These are phyloP conservation scores for Sinocyclocheilus maitianheensis DNA, from an alignment of 2,113 vertebrate genomes.

Conservation along the genomic window DNA sequence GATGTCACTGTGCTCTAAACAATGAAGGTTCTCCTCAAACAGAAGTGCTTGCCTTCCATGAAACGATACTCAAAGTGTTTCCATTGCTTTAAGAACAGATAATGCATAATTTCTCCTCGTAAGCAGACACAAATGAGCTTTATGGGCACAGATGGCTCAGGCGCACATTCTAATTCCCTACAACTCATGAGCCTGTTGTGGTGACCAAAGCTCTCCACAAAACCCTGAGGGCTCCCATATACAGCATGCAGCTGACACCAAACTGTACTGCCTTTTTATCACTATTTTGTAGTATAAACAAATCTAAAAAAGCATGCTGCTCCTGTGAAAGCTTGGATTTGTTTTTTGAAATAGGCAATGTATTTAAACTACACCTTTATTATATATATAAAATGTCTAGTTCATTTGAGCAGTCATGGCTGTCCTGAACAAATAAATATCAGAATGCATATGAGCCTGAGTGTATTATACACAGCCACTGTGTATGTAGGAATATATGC, in stretches of 20 bases:
- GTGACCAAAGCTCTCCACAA: slow-evolving; percentile 34
- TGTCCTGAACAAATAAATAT: background rate
- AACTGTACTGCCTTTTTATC: background rate
- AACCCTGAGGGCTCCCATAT: background rate
- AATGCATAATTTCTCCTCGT: slow-evolving; percentile 67
- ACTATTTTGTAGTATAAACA: background rate
- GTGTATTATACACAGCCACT: too few species aligned
- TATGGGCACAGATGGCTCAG: slow-evolving; percentile 65
- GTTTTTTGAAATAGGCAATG: background rate
- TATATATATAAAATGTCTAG: background rate
- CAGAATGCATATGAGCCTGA: background rate
- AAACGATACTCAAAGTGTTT: slow-evolving; percentile 33
- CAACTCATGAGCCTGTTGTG: background rate
- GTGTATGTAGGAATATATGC: too few species aligned
- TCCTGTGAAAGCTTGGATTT: background rate
- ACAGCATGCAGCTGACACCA: background rate
- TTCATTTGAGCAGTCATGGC: background rate
- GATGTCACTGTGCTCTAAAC: background rate
- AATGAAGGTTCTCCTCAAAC: background rate
- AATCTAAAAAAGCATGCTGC: background rate
- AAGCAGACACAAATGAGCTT: slow-evolving; percentile 75
- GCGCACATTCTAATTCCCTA: slow-evolving; percentile 58
- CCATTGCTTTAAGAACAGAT: slow-evolving; percentile 60
- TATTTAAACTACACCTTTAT: background rate
- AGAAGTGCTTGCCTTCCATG: background rate